A percentile compares a stretch with the other conserved stretches of the same genome.
These are phyloP conservation scores for Gymnothorax reevesii DNA, from an alignment of 2,797 vertebrate species.

Conservation along the genomic window DNA sequence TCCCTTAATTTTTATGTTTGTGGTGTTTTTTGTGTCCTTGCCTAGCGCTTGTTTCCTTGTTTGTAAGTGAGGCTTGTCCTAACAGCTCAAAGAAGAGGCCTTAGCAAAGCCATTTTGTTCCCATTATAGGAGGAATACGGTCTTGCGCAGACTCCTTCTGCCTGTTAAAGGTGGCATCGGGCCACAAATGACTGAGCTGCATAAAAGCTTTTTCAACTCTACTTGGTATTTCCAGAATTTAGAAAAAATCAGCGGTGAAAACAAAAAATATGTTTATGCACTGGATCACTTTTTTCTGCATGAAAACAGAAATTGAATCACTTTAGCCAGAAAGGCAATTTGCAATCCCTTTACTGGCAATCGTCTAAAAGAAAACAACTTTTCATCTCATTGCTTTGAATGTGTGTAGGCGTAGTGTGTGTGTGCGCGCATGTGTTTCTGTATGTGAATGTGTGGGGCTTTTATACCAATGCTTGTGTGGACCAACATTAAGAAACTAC, in stretches of 20 bases:
- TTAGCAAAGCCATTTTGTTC: too few species aligned
- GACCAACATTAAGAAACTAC: not conserved
- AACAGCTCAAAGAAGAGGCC: too few species aligned
- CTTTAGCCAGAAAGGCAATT: not conserved
- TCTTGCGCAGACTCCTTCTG: not conserved
- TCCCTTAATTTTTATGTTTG: too few species aligned
- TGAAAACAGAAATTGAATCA: not conserved
- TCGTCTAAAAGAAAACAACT: not conserved
- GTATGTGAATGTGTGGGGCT: too few species aligned
- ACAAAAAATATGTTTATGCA: not conserved
- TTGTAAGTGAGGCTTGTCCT: too few species aligned
- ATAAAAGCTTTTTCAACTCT: not conserved
- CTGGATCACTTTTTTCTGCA: not conserved
- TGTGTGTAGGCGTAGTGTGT: too few species aligned
- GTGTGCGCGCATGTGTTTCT: too few species aligned
- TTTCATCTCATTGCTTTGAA: not conserved
- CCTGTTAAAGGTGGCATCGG: not conserved
- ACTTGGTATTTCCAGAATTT: not conserved
- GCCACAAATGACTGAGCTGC: not conserved
- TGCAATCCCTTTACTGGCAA: not conserved
- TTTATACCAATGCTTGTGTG: not conserved
- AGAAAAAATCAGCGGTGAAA: not conserved
- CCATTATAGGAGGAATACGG: too few species aligned
- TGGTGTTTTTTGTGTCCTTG: too few species aligned
- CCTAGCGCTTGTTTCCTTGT: too few species aligned